Evolutionary conservation across 2,797 vertebrate species (phyloP).

Genomic region (Brachyalestes nurse): DNA sequence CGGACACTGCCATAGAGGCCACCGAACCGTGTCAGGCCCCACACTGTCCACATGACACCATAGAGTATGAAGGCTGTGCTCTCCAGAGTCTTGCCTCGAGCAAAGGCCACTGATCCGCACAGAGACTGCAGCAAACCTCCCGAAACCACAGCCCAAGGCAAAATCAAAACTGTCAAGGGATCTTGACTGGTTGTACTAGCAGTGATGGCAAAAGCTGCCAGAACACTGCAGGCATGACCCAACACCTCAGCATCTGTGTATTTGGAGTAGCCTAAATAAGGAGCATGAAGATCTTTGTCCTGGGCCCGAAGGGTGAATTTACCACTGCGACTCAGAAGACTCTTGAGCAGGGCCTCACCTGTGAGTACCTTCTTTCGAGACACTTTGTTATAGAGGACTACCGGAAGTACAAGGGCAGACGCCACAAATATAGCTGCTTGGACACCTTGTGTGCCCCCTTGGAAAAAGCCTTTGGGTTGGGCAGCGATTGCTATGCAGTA

Average conservation of each 20-base stretch:
- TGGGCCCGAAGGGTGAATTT: slow-evolving; percentile 73
- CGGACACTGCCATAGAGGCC: slow-evolving; percentile 77
- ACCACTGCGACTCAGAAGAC: slow-evolving; percentile 65
- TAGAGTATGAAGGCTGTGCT: slow-evolving; percentile 87
- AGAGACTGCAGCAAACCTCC: slow-evolving; percentile 84
- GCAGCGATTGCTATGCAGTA: slow-evolving; percentile 84
- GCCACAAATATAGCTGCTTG: slow-evolving; percentile 81
- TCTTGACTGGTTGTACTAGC: slow-evolving; percentile 64
- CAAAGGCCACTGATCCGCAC: slow-evolving; percentile 82
- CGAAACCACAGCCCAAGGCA: slow-evolving; percentile 85
- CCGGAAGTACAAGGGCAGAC: slow-evolving; percentile 74
- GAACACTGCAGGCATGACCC: slow-evolving; percentile 80
- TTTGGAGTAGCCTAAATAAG: slow-evolving; percentile 86
- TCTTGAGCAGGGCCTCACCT: slow-evolving; percentile 70
- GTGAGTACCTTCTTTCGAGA: slow-evolving; percentile 69
- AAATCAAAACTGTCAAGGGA: slow-evolving; percentile 74
- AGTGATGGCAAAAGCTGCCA: slow-evolving; percentile 85
- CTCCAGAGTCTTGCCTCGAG: slow-evolving; percentile 89
- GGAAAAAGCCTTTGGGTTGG: slow-evolving; percentile 77
- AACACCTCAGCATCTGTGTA: slow-evolving; percentile 86
- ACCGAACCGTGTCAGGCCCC: slow-evolving; percentile 83
- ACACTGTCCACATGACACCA: slow-evolving; percentile 85
- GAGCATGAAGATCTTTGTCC: slow-evolving; percentile 73
- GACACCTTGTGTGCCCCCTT: slow-evolving; percentile 82
- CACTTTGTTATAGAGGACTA: slow-evolving; percentile 77